Conservation (phyloP, 2,797 vertebrate genomes). For the Tokudaia muenninki region DNA sequence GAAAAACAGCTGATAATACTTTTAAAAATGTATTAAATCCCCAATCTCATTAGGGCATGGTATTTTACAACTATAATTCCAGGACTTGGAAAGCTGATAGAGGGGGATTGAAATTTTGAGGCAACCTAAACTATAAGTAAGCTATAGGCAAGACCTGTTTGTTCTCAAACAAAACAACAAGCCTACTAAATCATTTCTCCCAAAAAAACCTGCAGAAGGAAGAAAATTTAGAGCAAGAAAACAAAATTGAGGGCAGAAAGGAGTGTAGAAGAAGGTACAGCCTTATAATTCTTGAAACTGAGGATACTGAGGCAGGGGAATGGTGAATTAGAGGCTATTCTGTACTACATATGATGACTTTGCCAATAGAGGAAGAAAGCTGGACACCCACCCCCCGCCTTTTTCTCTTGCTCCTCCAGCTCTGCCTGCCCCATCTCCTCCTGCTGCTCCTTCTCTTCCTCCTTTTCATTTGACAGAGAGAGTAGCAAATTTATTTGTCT, state of each 20-base stretch:
- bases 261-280: not conserved
- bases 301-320: not conserved
- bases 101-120: not conserved
- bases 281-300: not conserved
- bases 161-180: not conserved
- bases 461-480: not conserved
- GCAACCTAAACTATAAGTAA: not conserved
- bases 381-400: not conserved
- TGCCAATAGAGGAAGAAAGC: not conserved
- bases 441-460: no score
- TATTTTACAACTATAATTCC: not conserved
- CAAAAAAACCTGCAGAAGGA: conserved; percentile 5
- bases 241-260: not conserved
- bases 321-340: not conserved
- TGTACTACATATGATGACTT: not conserved
- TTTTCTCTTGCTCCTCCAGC: not conserved
- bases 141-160: not conserved
- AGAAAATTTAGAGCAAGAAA: not conserved
- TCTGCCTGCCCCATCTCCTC: not conserved
- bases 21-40: conserved; percentile 42
- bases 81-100: not conserved
- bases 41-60: not conserved
- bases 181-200: not conserved
- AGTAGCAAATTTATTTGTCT: not conserved
- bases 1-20: conserved; percentile 32